Percentiles rank a stretch among this genome's conserved stretches.
phyloP scores from a whole-genome alignment of 2,113 vertebrate genomes.

The Geococcyx californianus region DNA sequence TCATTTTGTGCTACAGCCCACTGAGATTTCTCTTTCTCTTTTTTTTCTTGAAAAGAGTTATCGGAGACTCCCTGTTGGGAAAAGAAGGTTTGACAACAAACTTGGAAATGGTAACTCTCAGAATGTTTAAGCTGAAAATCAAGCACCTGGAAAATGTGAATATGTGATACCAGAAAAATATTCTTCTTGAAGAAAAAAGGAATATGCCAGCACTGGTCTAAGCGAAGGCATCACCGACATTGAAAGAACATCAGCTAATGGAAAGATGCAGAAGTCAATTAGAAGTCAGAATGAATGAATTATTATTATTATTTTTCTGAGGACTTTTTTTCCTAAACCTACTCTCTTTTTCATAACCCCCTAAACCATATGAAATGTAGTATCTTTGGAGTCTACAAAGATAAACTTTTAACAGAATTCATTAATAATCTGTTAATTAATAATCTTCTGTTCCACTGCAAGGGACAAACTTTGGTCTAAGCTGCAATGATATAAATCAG shows the following conservation, averaged over 20 bases:
- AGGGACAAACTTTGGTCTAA: neutral
- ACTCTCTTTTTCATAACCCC: neutral
- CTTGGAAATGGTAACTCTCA: neutral
- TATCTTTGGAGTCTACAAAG: neutral
- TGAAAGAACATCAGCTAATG: neutral
- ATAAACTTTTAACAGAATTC: neutral
- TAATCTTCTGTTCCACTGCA: neutral
- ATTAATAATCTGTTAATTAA: neutral
- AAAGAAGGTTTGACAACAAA: neutral
- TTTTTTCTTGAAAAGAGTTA: neutral
- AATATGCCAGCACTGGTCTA: neutral
- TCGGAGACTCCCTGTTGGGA: neutral
- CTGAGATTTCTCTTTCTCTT: neutral
- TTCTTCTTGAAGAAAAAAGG: neutral
- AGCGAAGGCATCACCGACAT: neutral
- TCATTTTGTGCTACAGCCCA: neutral
- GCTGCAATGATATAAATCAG: neutral
- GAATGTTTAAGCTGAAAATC: neutral
- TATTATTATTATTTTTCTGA: neutral
- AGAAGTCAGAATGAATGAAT: neutral
- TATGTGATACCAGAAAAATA: neutral
- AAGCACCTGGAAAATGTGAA: neutral
- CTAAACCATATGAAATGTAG: neutral
- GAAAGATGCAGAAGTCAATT: neutral
- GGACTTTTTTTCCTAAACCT: neutral